Evolutionary conservation across 2,888 invertebrate species (phyloP).

Genomic region (Bombyx huttoni): DNA sequence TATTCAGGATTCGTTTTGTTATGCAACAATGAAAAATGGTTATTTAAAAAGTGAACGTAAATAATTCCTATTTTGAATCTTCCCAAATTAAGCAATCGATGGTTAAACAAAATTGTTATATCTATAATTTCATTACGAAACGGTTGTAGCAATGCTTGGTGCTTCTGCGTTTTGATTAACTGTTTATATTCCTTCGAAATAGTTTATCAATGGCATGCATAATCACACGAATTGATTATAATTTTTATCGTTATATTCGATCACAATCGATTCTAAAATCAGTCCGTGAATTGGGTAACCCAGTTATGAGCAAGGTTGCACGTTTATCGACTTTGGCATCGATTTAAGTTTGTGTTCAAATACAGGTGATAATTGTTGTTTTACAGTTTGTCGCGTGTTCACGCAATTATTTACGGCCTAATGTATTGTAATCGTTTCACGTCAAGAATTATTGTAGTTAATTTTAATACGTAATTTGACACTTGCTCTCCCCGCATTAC

Average conservation of each 20-base stretch:
- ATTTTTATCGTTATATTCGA: background rate
- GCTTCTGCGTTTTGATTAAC: background rate
- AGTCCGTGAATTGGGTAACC: background rate
- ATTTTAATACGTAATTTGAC: background rate
- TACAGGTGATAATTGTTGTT: background rate
- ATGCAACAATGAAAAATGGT: conserved; percentile 14
- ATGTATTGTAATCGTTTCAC: background rate
- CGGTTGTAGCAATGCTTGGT: background rate
- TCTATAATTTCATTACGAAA: background rate
- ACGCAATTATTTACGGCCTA: background rate
- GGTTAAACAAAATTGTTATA: background rate
- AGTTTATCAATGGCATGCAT: background rate
- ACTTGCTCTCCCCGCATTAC: background rate
- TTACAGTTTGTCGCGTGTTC: background rate
- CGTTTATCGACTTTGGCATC: background rate
- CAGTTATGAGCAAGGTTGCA: background rate
- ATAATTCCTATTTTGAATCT: background rate
- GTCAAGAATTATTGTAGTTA: background rate
- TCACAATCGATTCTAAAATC: background rate
- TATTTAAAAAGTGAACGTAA: background rate
- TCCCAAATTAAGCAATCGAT: background rate
- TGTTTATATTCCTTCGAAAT: background rate
- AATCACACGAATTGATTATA: background rate
- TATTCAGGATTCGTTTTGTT: conserved; percentile 29
- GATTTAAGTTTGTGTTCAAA: background rate